These are phyloP conservation scores for Choloepus didactylus DNA, from an alignment of 2,797 vertebrate genomes.

Conservation along the genomic window DNA sequence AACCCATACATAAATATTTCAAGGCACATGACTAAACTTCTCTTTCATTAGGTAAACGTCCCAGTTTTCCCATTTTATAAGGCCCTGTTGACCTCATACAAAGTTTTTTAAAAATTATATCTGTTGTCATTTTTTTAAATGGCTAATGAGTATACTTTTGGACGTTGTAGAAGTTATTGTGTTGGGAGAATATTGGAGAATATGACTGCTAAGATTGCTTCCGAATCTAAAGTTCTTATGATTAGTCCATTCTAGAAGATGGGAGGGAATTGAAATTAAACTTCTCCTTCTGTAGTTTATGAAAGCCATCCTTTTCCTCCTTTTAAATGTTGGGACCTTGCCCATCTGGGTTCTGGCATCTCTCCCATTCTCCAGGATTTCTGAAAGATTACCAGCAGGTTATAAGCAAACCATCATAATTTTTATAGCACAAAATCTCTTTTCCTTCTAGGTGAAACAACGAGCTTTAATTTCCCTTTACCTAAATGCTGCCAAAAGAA, in stretches of 20 bases:
- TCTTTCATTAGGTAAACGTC: not conserved
- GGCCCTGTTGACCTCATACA: not conserved
- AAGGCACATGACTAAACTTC: not conserved
- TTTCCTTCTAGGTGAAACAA: conserved; percentile 64
- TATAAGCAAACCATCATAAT: conserved; percentile 39
- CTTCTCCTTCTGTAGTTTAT: not conserved
- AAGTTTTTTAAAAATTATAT: not conserved
- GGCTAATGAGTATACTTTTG: not conserved
- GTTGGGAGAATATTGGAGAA: not conserved
- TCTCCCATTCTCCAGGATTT: conserved; percentile 47
- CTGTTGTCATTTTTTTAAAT: not conserved
- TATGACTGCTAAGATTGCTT: not conserved
- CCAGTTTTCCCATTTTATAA: not conserved
- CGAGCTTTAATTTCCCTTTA: conserved; percentile 69
- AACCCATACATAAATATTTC: conserved; percentile 26
- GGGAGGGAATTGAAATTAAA: conserved; percentile 15
- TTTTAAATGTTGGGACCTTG: conserved; percentile 17
- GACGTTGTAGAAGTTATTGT: not conserved
- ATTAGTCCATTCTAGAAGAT: not conserved
- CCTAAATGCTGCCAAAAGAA: conserved; percentile 74
- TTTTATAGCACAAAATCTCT: conserved; percentile 55
- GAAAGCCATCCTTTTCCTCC: conserved; percentile 34
- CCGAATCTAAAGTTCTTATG: conserved; percentile 9
- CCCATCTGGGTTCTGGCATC: conserved; percentile 51
- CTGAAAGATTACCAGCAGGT: conserved; percentile 51